These are phyloP conservation scores for Triplophysa tibetana DNA, from an alignment of 2,113 vertebrate genomes.

Conservation along the genomic window DNA sequence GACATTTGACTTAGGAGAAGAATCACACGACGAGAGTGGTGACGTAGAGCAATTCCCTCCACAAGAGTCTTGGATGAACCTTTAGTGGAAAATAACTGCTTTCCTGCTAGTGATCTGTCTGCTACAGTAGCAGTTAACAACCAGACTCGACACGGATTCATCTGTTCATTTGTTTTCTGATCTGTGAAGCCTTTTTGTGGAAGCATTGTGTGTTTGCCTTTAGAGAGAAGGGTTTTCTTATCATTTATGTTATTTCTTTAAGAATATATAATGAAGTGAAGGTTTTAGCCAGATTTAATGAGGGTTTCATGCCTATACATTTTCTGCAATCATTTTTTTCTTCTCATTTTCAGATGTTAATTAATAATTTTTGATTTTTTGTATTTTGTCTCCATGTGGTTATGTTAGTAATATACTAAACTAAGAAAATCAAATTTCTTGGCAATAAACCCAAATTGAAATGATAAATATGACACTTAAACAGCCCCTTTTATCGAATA, in stretches of 20 bases:
- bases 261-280: not conserved
- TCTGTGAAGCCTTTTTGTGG: conserved; percentile 16
- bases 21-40: conserved; percentile 88
- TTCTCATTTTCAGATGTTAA: conserved; percentile 27
- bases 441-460: not conserved
- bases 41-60: conserved; percentile 94
- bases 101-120: conserved; percentile 57
- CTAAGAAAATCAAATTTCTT: not conserved
- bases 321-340: conserved; percentile 39
- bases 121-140: conserved; percentile 57
- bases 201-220: not conserved
- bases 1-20: conserved; percentile 87
- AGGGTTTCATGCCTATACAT: not conserved
- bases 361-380: conserved; percentile 16
- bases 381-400: conserved; percentile 16
- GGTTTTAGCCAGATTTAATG: not conserved
- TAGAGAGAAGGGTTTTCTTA: not conserved
- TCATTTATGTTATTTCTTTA: not conserved
- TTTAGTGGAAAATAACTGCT: conserved; percentile 71
- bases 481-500: conserved; percentile 34
- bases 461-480: not conserved
- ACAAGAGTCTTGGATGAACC: conserved; percentile 87
- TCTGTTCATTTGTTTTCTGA: conserved; percentile 17
- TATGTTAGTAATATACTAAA: not conserved
- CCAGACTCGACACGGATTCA: conserved; percentile 9